A percentile compares a stretch with the other conserved stretches of the same genome.
These are phyloP conservation scores for Oncorhynchus mykiss DNA, from an alignment of 2,113 vertebrate genomes.

Conservation along the genomic window DNA sequence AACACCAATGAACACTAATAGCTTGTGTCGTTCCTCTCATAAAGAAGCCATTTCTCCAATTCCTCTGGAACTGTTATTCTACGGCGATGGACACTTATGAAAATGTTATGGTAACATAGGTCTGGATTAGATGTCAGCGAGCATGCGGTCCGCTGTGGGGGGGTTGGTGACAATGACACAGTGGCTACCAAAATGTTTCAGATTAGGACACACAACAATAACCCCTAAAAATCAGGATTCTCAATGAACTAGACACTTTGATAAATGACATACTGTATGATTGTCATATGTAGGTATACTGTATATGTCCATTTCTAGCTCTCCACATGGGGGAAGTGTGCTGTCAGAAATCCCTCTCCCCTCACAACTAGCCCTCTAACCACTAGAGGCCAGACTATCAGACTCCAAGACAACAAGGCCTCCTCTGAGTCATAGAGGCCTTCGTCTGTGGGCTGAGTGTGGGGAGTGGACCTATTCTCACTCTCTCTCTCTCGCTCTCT, in stretches of 20 bases:
- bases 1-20: conserved; percentile 65
- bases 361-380: conserved; percentile 28
- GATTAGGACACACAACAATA: background rate
- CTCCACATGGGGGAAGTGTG: conserved; percentile 81
- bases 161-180: background rate
- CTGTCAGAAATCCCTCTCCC: conserved; percentile 62
- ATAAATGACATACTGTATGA: background rate
- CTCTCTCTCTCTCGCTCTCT: background rate
- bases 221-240: no score
- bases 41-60: conserved; percentile 65
- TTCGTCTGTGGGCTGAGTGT: conserved; percentile 5
- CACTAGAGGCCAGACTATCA: conserved; percentile 71
- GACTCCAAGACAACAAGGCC: conserved; percentile 70
- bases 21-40: conserved; percentile 67
- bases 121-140: conserved; percentile 66
- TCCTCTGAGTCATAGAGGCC: conserved; percentile 37
- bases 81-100: conserved; percentile 63
- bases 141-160: conserved; percentile 12
- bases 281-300: background rate
- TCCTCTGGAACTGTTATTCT: conserved; percentile 64
- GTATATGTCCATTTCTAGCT: conserved; percentile 5
- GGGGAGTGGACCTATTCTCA: background rate
- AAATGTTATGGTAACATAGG: conserved; percentile 72
- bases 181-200: background rate
- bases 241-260: no score